Evolutionary conservation across 1,140 invertebrate genomes (phyloP), one percentile per base, ranked within the genome.

Genomic region (Probaryconus sp.): DNA sequence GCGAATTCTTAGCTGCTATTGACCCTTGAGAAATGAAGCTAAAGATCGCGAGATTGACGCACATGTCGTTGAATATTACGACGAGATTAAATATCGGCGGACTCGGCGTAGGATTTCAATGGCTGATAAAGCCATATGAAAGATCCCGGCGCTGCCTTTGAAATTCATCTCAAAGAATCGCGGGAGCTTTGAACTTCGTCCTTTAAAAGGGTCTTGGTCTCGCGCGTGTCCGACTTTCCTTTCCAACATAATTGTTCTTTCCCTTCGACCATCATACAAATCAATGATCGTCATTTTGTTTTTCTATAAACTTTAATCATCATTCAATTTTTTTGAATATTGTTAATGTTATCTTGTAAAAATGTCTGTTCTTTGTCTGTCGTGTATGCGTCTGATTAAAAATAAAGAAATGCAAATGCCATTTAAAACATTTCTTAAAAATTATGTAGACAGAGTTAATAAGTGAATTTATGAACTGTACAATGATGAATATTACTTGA

Each of bases 11-110:
- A 65, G 71, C 71, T 81, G 83, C 77, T 81, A 77, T 76, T 81
- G 79, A 82, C 79, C 79, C 79, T 76, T 51, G 55, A 42, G 47
- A 65, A 63, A 48, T 65, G 47, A 75, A 79, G 47, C 61, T 78
- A 53, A 67, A 50, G 45, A 64, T 67, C 72, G 67, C 61, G 35
- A 71, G 61, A 43, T 58, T 14, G 43, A 20, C 43, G 80, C 45
- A 69, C 82, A 82, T 84, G 83, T 75, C 76, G 60, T 14, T 80
- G 83, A 84, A 85, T 85, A 63, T 85, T 70, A 40, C 67, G 14
- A 35, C 60, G 45, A 77, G 83, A 85, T 85, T 85, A 85, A 76
- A 60, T 48, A 38, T 65, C 71, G 37, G 30, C 45, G 37, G 42
- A 67, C 43, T 47, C 50, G 30, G 65, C 48, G 45, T 76, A 26